phyloP scores from a whole-genome alignment of 1,140 invertebrate species.

The Carposina sasakii region DNA sequence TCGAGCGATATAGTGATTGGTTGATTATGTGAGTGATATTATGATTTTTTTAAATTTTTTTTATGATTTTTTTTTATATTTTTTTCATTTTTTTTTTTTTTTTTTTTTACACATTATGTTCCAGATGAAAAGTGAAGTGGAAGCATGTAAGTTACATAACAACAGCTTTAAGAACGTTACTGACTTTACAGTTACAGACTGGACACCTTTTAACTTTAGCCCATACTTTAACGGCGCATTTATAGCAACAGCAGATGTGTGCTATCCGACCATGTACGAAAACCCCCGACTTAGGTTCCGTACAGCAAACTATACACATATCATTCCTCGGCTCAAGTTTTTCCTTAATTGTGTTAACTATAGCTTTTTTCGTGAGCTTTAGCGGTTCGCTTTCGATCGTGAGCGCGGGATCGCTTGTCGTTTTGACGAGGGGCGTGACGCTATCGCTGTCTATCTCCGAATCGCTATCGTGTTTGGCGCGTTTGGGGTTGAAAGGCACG shows the following conservation, averaged over 20 bases:
- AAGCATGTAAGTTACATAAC: constrained; percentile 47
- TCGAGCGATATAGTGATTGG: too few species aligned
- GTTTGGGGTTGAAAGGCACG: constrained; percentile 32
- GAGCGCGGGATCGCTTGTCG: constrained; percentile 47
- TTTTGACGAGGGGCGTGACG: constrained; percentile 41
- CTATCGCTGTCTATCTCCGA: constrained; percentile 12
- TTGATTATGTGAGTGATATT: too few species aligned
- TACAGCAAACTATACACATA: constrained; percentile 75
- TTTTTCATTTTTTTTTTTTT: constrained; percentile 26
- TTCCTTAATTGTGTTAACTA: constrained; percentile 28
- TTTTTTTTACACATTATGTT: constrained; percentile 18
- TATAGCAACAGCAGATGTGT: constrained; percentile 80
- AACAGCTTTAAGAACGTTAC: constrained; percentile 76
- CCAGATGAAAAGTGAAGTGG: constrained; percentile 25
- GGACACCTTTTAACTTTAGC: constrained; percentile 76
- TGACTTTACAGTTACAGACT: constrained; percentile 78
- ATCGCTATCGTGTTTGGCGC: constrained; percentile 29
- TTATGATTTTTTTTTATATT: constrained; percentile 22
- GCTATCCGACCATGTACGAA: constrained; percentile 77
- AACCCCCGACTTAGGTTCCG: constrained; percentile 75
- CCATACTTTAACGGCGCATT: constrained; percentile 78
- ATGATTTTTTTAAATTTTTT: constrained; percentile 37
- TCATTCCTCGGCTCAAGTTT: constrained; percentile 44
- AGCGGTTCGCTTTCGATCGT: constrained; percentile 26
- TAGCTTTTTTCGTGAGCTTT: constrained; percentile 27